These are phyloP conservation scores for Dendropsophus ebraccatus DNA, from an alignment of 2,113 vertebrate species.

Conservation along the genomic window DNA sequence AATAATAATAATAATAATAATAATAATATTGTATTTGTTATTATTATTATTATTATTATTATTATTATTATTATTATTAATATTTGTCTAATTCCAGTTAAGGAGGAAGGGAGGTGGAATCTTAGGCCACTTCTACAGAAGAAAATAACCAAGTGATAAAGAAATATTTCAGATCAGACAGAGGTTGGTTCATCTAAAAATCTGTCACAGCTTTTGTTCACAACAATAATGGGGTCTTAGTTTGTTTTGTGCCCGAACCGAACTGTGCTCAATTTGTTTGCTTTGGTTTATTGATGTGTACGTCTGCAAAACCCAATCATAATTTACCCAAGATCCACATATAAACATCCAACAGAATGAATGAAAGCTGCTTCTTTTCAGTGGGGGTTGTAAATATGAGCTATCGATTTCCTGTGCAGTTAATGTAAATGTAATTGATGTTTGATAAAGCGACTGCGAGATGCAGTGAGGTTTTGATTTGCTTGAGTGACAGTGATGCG, in stretches of 20 bases:
- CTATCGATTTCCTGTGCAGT: slow-evolving; percentile 45
- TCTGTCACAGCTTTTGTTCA: neutral
- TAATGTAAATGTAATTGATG: slow-evolving; percentile 57
- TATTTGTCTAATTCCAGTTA: neutral
- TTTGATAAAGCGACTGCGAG: slow-evolving; percentile 53
- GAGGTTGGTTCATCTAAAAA: neutral
- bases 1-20: too few species aligned
- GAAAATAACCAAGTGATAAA: neutral
- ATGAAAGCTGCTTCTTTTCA: slow-evolving; percentile 37
- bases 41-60: too few species aligned
- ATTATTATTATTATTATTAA: too few species aligned
- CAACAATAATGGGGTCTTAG: neutral
- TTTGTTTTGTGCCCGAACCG: neutral
- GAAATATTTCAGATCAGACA: neutral
- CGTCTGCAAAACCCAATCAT: slow-evolving; percentile 1
- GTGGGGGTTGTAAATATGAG: slow-evolving; percentile 13
- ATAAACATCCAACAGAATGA: slow-evolving; percentile 26
- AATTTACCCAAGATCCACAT: neutral
- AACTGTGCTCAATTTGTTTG: neutral
- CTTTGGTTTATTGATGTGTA: neutral
- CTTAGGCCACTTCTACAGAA: neutral
- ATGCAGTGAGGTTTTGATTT: slow-evolving; percentile 42
- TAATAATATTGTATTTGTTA: too few species aligned
- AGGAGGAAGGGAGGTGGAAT: neutral
- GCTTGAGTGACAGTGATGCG: slow-evolving; percentile 48